phyloP scores from a whole-genome alignment of 2,797 vertebrate species.

The Helarctos malayanus region DNA sequence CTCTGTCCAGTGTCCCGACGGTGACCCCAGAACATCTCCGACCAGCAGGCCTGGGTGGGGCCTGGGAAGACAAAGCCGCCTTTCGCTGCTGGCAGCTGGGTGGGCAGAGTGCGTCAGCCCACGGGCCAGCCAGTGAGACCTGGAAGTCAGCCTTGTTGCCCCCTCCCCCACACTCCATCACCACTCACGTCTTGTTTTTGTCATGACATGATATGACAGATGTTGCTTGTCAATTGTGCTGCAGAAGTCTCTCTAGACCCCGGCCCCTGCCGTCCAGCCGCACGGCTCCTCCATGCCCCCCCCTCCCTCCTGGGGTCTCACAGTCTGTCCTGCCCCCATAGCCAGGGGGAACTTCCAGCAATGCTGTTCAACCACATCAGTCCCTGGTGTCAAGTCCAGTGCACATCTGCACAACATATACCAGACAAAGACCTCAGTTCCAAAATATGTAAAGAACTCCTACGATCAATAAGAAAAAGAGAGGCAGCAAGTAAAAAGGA shows the following conservation, averaged over 20 bases:
- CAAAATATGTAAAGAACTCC: not conserved
- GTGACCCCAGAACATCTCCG: constrained; percentile 72
- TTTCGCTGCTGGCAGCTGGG: constrained; percentile 53
- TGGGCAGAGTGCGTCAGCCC: constrained; percentile 37
- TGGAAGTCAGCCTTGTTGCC: not conserved
- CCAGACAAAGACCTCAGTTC: not conserved
- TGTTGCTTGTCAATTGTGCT: constrained; percentile 52
- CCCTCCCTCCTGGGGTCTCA: not conserved
- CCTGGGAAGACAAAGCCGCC: constrained; percentile 72
- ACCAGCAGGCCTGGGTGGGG: constrained; percentile 65
- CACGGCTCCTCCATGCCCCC: accelerated
- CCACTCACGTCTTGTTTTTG: constrained; percentile 58
- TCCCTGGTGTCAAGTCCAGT: not conserved
- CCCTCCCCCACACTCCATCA: constrained; percentile 9
- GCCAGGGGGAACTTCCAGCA: constrained; percentile 19
- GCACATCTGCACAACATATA: not conserved
- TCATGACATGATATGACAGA: constrained; percentile 40
- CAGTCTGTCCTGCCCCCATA: not conserved
- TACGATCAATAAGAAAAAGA: not conserved
- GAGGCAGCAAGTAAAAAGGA: not conserved
- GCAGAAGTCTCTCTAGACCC: not conserved
- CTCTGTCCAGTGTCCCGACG: constrained; percentile 74
- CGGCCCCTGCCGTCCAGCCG: accelerated
- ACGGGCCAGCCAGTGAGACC: not conserved
- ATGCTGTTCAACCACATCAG: not conserved